Evolutionary conservation across 2,888 invertebrate species (phyloP), one percentile per base, ranked within the genome.

Genomic region (Pachycephus smyrnensis): DNA sequence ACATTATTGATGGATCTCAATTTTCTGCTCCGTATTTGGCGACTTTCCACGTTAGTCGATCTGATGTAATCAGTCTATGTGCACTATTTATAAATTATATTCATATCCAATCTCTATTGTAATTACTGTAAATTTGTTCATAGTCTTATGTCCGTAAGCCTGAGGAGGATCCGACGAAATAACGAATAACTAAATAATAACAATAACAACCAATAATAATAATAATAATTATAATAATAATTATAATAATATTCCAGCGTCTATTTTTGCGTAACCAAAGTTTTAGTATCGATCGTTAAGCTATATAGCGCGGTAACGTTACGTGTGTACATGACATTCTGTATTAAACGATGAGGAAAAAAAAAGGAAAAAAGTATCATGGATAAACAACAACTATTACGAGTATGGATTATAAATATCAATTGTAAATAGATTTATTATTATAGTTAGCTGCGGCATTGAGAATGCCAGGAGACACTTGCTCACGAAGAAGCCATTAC

Each of bases 231-330:
- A 82, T 82, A 83, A 85, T 84, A 84, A 81, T 80, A 82, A 78
- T 79, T 79, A 81, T 79, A 76, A 55, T 71, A 79, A 77, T 82
- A 82, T 82, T 80, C 85, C 84, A 84, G 84, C 88, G 87, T 90
- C 89, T 90, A 90, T 90, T 90, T 90, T 90, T 90, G 87, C 89
- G 89, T 90, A 90, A 90, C 90, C 90, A 90, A 90, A 90, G 89
- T 89, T 84, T 88, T 88, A 89, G 87, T 86, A 84, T 82, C 80
- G 74, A 81, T 78, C 78, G 80, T 82, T 82, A 82, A 80, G 77
- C 77, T 40, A 71, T 31, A 71, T 71, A 71, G 71, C 31, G 71
- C 71, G 33, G 0, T 71, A 77, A 80, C 73, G 79, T 80, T 75
- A 81, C 78, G 77, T 83, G 80, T 83, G 80, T 80, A 79, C 80